Conservation (phyloP, 2,888 invertebrate species). For the Spatulosminthurus flaviceps region DNA sequence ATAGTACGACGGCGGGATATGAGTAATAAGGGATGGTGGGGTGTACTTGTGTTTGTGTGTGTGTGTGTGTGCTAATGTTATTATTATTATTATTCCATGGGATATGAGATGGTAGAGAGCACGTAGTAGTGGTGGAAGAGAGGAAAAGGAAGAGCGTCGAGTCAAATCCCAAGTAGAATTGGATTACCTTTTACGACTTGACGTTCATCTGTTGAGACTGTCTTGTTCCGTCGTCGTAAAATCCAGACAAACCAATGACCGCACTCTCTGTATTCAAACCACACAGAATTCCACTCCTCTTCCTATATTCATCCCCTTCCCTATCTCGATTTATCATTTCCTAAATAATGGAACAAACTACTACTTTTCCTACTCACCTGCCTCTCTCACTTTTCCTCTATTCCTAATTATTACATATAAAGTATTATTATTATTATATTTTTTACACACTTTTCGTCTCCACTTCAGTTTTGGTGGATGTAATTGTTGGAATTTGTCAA, state of each 20-base stretch:
- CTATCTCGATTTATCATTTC: too few relatives aligned
- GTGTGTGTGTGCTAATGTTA: not conserved
- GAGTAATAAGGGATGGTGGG: not conserved
- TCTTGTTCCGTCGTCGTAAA: not conserved
- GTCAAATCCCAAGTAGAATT: constrained; percentile 35
- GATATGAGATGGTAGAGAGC: not conserved
- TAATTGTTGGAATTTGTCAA: too few relatives aligned
- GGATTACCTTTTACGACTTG: constrained; percentile 35
- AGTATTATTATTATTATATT: too few relatives aligned
- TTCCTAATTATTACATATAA: too few relatives aligned
- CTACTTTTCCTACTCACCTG: too few relatives aligned
- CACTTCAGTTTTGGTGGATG: too few relatives aligned
- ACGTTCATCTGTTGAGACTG: constrained; percentile 16
- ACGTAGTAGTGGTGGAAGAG: too few relatives aligned
- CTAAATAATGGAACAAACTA: too few relatives aligned
- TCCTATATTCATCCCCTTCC: not conserved
- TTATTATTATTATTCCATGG: constrained; percentile 34
- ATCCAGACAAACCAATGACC: not conserved
- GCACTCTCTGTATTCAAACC: constrained; percentile 2
- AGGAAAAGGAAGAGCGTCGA: not conserved
- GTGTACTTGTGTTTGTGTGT: too few relatives aligned
- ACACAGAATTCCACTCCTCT: not conserved
- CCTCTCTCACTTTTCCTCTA: too few relatives aligned
- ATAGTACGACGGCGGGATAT: not conserved
- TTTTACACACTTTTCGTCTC: too few relatives aligned